A percentile compares a stretch with the other conserved stretches of the same genome.
phyloP scores from a whole-genome alignment of 1,140 invertebrate species.

The Whitmania pigra region DNA sequence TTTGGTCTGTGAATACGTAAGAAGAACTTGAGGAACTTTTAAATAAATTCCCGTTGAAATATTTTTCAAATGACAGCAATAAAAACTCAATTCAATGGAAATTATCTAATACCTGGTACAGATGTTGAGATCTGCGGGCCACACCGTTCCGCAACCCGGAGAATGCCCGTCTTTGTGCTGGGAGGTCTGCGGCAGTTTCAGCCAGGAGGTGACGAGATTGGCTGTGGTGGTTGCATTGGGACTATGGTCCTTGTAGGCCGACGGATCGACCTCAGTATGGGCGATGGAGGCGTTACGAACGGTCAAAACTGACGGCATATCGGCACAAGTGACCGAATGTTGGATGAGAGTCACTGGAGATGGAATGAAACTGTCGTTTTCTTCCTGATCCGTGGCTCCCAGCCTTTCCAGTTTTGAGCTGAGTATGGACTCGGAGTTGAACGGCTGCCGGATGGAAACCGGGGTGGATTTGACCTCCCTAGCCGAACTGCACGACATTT shows the following conservation, averaged over 20 bases:
- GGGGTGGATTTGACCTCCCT: too few relatives aligned
- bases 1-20: too few relatives aligned
- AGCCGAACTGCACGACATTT: too few relatives aligned
- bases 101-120: conserved; percentile 1
- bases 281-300: not conserved
- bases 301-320: too few relatives aligned
- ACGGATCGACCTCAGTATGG: not conserved
- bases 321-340: conserved; percentile 5
- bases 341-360: not conserved
- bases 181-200: conserved; percentile 3
- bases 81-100: not conserved
- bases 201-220: not conserved
- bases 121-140: conserved; percentile 1
- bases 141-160: not conserved
- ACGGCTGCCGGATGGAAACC: not conserved
- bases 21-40: too few relatives aligned
- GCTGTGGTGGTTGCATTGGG: not conserved
- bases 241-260: not conserved
- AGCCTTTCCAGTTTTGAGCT: not conserved
- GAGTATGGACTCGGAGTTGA: conserved; percentile 1
- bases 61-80: too few relatives aligned
- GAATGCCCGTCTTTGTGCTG: conserved; percentile 5
- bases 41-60: too few relatives aligned
- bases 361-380: not conserved
- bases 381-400: not conserved